Evolutionary conservation across 2,797 vertebrate species (phyloP).

Genomic region (Parauchenoglanis punctatus): DNA sequence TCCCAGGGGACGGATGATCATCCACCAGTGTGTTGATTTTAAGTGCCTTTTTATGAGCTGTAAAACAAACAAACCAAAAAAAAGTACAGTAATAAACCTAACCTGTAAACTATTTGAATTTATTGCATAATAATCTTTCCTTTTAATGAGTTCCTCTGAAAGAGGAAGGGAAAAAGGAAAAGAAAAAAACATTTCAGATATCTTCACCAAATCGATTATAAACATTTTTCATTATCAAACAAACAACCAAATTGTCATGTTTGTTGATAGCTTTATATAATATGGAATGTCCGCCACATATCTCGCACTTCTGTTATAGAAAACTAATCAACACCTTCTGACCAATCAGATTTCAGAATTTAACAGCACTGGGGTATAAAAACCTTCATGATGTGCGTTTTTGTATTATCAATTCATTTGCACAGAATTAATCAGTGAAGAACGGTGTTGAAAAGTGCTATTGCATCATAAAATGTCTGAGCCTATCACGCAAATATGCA

Average conservation of each 20-base stretch:
- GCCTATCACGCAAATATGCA: neutral
- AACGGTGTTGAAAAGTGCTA: neutral
- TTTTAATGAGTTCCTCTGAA: neutral
- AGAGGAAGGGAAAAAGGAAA: neutral
- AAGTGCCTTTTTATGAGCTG: conserved; percentile 2
- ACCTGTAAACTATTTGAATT: neutral
- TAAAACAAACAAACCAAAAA: neutral
- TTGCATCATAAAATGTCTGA: neutral
- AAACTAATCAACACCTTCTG: neutral
- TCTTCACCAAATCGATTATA: neutral
- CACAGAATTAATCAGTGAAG: too few species aligned
- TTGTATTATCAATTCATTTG: too few species aligned
- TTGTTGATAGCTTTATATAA: neutral
- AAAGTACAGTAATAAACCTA: neutral
- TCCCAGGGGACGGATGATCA: neutral
- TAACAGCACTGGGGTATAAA: neutral
- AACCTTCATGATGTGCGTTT: neutral
- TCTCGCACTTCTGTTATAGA: too few species aligned
- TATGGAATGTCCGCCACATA: neutral
- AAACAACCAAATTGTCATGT: too few species aligned
- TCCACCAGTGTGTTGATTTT: neutral
- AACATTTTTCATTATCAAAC: too few species aligned
- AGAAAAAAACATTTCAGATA: neutral
- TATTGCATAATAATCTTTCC: neutral
- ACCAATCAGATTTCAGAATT: neutral